These are phyloP conservation scores for Melanitta fusca DNA, from an alignment of 2,797 vertebrate genomes.

Conservation along the genomic window DNA sequence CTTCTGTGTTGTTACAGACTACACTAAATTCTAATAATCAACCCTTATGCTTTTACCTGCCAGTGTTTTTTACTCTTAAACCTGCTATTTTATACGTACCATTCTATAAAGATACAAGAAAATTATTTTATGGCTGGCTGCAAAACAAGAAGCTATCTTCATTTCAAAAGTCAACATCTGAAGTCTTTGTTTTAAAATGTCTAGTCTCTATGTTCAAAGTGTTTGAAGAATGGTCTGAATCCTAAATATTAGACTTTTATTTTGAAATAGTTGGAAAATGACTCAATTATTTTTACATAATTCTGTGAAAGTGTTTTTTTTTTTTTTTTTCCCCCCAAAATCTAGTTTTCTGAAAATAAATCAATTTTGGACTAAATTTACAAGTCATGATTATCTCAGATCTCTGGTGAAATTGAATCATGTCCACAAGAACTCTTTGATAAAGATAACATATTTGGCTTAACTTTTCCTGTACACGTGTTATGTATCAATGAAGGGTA, in stretches of 20 bases:
- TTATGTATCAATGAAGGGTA: neutral
- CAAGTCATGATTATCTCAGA: neutral
- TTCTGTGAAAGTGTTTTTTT: neutral
- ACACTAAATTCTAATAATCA: neutral
- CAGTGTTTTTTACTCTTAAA: neutral
- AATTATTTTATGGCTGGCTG: neutral
- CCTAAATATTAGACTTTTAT: neutral
- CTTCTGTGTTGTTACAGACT: neutral
- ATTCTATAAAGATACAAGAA: neutral
- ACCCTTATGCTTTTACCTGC: neutral
- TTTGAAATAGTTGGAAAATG: conserved; percentile 4
- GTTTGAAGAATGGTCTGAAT: neutral
- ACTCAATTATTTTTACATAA: neutral
- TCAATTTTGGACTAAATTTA: neutral
- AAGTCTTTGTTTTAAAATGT: neutral
- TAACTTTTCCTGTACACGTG: neutral
- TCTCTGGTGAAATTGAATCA: neutral
- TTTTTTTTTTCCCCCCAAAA: neutral
- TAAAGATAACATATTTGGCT: neutral
- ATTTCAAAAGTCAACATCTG: neutral
- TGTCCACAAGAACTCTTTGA: neutral
- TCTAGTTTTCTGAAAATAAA: neutral
- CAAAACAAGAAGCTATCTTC: neutral
- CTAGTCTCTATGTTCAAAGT: neutral
- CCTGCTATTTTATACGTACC: neutral